Evolutionary conservation across 1,140 invertebrate genomes (phyloP).

Genomic region (Drosophila tropicalis): DNA sequence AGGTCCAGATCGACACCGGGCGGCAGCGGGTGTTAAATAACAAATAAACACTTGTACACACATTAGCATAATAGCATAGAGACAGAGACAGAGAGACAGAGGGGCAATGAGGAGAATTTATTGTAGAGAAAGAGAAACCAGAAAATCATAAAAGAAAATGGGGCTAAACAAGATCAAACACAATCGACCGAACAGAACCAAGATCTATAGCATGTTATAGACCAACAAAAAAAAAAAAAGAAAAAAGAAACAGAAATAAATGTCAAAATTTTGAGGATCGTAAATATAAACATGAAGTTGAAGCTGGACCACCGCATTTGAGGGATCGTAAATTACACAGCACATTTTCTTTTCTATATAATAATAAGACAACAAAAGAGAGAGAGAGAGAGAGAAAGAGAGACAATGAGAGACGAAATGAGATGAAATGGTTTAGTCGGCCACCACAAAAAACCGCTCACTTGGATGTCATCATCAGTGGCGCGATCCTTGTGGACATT

Average conservation of each 20-base stretch:
- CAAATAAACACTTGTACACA: slow-evolving; percentile 80
- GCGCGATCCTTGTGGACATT: slow-evolving; percentile 54
- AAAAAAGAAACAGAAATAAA: slow-evolving; percentile 52
- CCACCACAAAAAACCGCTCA: slow-evolving; percentile 19
- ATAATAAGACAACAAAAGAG: not conserved
- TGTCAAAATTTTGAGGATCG: slow-evolving; percentile 69
- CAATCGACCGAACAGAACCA: slow-evolving; percentile 20
- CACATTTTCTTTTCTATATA: slow-evolving; percentile 45
- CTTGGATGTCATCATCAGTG: slow-evolving; percentile 68
- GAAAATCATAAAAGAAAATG: slow-evolving; percentile 31
- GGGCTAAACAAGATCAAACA: slow-evolving; percentile 35
- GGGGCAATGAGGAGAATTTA: slow-evolving; percentile 45
- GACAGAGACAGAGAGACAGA: slow-evolving; percentile 22
- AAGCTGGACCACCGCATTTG: slow-evolving; percentile 35
- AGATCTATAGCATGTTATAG: not conserved
- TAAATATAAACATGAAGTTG: slow-evolving; percentile 57
- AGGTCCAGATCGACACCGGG: slow-evolving; percentile 19
- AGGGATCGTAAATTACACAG: slow-evolving; percentile 66
- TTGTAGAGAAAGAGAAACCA: slow-evolving; percentile 53
- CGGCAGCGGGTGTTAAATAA: slow-evolving; percentile 73
- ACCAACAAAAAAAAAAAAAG: slow-evolving; percentile 1
- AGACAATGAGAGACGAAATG: not conserved
- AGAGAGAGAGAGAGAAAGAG: not conserved
- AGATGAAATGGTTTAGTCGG: too few species aligned
- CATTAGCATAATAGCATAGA: slow-evolving; percentile 58